A percentile compares a stretch with the other conserved stretches of the same genome.
phyloP scores from a whole-genome alignment of 2,888 invertebrate genomes.

The Apamea anceps region DNA sequence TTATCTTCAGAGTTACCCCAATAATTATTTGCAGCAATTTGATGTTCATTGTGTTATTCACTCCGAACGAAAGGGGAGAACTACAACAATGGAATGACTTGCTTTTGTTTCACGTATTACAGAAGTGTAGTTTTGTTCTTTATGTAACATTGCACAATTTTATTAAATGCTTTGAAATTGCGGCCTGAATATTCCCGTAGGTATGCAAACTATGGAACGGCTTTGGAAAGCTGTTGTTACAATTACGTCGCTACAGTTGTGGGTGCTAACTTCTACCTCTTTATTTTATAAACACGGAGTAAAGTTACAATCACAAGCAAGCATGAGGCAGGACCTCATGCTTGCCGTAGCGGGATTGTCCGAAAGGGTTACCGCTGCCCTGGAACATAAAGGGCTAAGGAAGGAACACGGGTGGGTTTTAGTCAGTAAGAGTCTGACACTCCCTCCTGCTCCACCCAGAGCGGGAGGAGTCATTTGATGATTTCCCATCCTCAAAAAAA shows the following conservation, averaged over 20 bases:
- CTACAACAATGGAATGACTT: constrained; percentile 57
- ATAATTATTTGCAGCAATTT: constrained; percentile 58
- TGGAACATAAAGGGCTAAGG: too few species aligned
- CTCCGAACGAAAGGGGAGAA: constrained; percentile 41
- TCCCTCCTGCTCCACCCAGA: too few species aligned
- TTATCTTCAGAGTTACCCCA: constrained; percentile 46
- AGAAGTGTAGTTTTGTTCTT: constrained; percentile 36
- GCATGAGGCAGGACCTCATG: too few species aligned
- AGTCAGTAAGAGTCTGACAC: too few species aligned
- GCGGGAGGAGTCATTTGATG: too few species aligned
- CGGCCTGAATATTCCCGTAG: constrained; percentile 15
- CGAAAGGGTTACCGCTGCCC: too few species aligned
- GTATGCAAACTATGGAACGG: not conserved
- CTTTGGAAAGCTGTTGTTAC: constrained; percentile 16
- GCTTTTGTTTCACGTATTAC: constrained; percentile 61
- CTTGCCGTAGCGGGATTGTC: too few species aligned
- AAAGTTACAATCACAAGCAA: not conserved
- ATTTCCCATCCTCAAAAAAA: too few species aligned
- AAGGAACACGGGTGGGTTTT: too few species aligned
- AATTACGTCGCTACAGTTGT: not conserved
- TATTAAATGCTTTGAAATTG: constrained; percentile 37
- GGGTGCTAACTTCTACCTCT: not conserved
- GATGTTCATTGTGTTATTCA: constrained; percentile 54
- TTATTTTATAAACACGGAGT: not conserved
- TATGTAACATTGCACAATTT: constrained; percentile 65